phyloP scores from a whole-genome alignment of 2,888 invertebrate genomes.

The Acheta domesticus region DNA sequence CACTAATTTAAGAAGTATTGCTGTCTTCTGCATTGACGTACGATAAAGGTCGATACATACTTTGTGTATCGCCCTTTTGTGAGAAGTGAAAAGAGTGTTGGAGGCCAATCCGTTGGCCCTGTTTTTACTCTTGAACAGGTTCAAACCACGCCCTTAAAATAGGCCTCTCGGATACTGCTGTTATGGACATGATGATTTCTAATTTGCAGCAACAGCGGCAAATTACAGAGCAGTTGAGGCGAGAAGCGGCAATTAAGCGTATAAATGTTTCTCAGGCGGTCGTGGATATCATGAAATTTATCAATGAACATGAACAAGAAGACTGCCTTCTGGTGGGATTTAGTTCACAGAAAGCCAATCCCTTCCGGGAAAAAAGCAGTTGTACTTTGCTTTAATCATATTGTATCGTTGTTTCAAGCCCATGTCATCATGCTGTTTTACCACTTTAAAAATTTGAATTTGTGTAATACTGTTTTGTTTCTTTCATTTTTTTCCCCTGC shows the following conservation, averaged over 20 bases:
- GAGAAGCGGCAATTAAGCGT: conserved; percentile 84
- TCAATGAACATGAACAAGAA: conserved; percentile 86
- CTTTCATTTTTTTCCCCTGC: no score
- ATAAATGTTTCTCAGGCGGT: conserved; percentile 88
- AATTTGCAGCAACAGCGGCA: conserved; percentile 91
- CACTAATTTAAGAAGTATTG: no score
- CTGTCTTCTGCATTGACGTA: no score
- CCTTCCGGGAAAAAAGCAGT: conserved; percentile 90
- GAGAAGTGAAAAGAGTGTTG: background rate
- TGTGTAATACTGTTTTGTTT: no score
- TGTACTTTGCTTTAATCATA: conserved; percentile 54
- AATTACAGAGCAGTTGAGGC: conserved; percentile 87
- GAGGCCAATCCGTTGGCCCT: conserved; percentile 19
- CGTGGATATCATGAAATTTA: conserved; percentile 85
- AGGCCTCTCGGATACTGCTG: conserved; percentile 84
- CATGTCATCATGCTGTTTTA: no score
- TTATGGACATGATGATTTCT: conserved; percentile 91
- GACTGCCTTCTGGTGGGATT: conserved; percentile 92
- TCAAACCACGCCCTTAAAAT: conserved; percentile 55
- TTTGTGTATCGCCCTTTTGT: background rate
- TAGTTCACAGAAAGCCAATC: conserved; percentile 90
- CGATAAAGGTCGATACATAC: no score
- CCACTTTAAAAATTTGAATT: no score
- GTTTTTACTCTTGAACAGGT: conserved; percentile 27
- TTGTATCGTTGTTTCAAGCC: background rate